Base-by-base conservation (phyloP, 2,113 vertebrate genomes). In the Cercocebus atys region DNA sequence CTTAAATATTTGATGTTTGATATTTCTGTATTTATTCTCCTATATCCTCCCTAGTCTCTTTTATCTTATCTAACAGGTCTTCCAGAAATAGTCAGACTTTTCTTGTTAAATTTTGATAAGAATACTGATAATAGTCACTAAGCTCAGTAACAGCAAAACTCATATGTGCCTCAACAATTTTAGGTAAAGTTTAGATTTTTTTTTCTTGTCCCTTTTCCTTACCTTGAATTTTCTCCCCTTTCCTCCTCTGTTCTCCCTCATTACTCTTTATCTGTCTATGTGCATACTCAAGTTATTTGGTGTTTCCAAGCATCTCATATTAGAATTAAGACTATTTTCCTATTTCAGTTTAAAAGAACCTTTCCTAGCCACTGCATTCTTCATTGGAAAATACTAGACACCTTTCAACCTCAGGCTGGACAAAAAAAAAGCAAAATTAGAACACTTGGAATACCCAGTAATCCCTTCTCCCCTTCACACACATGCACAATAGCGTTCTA, bases 401-500 rank as follows among this genome's bases (percentile, higher is more conserved):
- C 79, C 85, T 97, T 96, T 95, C 35, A 3, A 1, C 79, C 94
- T 79, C 55, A 97, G 52, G 8, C 90, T 96, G 50, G 25, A 90
- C 52, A 83, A 83, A 91, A 97, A 94, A 50, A 76, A 96, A 96
- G 97, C 81, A 16, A 98, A 98, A 98, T 98, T 89, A 98, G 80
- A 96, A 90, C 43, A 93, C 76, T 97, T 97, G 79, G 43, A 98
- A 96, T 98, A 98, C 97, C 61, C 73, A 76, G 50, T 94, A 85
- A 89, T 98, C 82, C 87, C 97, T 94, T 96, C 88, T 97, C 98
- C 88, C 95, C 92, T 98, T 97, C 94, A 92, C 83, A 94, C 83
- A 91, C 81, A 90, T 66, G 59, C 45, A 43, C 27, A 30, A 5
- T 30, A 80, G 43, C 23, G 43, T 87, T 68, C 35, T 55, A 11